Evolutionary conservation across 2,888 invertebrate species (phyloP), one percentile per base, ranked within the genome.

Genomic region (Pocota personata): DNA sequence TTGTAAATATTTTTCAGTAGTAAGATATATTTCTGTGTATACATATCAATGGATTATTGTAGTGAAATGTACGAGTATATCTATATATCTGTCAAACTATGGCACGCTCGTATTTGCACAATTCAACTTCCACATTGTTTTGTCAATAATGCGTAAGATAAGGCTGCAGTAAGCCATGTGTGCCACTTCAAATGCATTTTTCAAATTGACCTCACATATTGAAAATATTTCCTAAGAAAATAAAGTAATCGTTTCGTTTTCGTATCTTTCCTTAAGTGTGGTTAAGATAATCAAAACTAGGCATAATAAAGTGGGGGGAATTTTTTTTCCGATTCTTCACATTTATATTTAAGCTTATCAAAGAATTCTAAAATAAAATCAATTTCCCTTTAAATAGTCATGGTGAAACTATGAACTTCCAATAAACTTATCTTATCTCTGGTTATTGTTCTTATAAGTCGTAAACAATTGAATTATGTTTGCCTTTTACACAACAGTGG

Each of bases 371-470:
- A 14, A 46, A 46, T 19, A 46, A 19, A 46, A 19, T 2, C 3
- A 19, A 2, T 19, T 46, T 19, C 14, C 14, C 14, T 3, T 3
- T 43, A 43, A 46, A 19, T 46, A 8, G 48, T 48, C 48, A 48
- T 21, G 12, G 21, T 48, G 12, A 48, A 60, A 27, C 60, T 58
- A 37, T 58, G 40, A 40, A 40, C 40, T 40, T n/a, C 40, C 10
- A 60, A 40, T 24, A 40, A 37, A 8, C 60, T 37, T 60, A 60
- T 60, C 60, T 60, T 40, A 60, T 60, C 58, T 21, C 10, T 8
- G 1, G 16, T 3, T 21, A 21, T 48, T 19, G 19, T 48, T 48
- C 7, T 19, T 7, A 16, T 43, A 16, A 43, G 43, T 21, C 48
- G 4, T 43, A 43, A 21, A 10, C 48, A 21, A 27, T 40, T 40